Evolutionary conservation across 2,113 vertebrate genomes (phyloP).

Genomic region (Callipepla squamata): DNA sequence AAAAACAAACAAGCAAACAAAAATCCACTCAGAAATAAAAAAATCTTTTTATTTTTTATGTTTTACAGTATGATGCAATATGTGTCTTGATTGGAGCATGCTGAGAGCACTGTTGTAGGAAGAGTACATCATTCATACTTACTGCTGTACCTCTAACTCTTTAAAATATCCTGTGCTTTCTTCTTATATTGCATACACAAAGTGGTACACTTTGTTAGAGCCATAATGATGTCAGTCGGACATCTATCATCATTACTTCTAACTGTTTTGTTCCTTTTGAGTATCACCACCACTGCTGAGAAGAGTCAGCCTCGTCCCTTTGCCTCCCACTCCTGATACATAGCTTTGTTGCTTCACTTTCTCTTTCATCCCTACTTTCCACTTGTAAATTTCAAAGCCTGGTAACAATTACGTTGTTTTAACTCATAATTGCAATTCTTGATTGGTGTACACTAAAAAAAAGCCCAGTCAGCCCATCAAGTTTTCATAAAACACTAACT

Average conservation of each 20-base stretch:
- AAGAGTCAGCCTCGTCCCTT: too few relatives aligned
- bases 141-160: background rate
- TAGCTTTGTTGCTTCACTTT: background rate
- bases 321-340: too few relatives aligned
- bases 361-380: background rate
- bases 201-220: background rate
- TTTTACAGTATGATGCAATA: background rate
- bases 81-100: background rate
- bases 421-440: background rate
- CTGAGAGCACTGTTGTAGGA: background rate
- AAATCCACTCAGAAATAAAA: background rate
- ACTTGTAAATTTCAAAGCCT: background rate
- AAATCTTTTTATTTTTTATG: background rate
- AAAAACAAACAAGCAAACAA: background rate
- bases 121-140: background rate
- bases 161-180: background rate
- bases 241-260: background rate
- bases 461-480: background rate
- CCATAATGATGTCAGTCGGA: background rate
- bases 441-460: background rate
- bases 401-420: background rate
- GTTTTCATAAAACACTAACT: background rate
- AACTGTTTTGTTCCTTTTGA: background rate
- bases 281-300: too few relatives aligned
- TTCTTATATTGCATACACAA: background rate